phyloP scores from a whole-genome alignment of 92 coral and sea anemone genomes.

The Phenganax stokvisi region DNA sequence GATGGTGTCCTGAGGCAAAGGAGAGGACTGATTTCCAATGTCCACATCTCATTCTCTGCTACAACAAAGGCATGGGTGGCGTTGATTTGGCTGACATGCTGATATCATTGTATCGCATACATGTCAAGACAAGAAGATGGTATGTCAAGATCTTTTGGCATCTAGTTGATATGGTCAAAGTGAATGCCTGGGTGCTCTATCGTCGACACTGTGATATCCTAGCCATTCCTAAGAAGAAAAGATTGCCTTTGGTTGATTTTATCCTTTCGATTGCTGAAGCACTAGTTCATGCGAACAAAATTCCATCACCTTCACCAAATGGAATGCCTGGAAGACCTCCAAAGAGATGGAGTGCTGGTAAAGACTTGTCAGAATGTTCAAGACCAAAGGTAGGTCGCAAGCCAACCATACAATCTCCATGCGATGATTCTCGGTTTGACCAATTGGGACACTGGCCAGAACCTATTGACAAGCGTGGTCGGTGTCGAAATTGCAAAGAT shows the following conservation, averaged over 20 bases:
- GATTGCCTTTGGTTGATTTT: not conserved
- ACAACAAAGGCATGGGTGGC: slow-evolving; percentile 40
- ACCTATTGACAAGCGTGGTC: slow-evolving; percentile 25
- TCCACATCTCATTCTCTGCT: slow-evolving; percentile 19
- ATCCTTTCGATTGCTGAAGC: not conserved
- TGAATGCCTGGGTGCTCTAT: slow-evolving; percentile 42
- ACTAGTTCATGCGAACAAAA: not conserved
- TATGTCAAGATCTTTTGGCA: slow-evolving; percentile 43
- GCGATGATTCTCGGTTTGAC: slow-evolving; percentile 20
- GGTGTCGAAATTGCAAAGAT: slow-evolving; percentile 30
- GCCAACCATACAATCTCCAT: slow-evolving; percentile 32
- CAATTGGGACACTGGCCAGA: slow-evolving; percentile 39
- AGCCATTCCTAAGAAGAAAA: slow-evolving; percentile 17
- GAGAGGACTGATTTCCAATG: slow-evolving; percentile 5
- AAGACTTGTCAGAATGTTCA: not conserved
- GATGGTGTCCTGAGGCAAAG: slow-evolving; percentile 29
- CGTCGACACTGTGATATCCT: slow-evolving; percentile 24
- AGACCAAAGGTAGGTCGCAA: slow-evolving; percentile 13
- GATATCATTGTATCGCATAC: slow-evolving; percentile 18
- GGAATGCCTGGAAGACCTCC: slow-evolving; percentile 2
- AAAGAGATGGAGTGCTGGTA: not conserved
- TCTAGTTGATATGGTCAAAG: slow-evolving; percentile 36
- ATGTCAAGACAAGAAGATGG: slow-evolving; percentile 14
- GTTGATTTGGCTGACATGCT: slow-evolving; percentile 39
- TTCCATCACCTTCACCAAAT: not conserved